Evolutionary conservation across 2,888 invertebrate species (phyloP), one percentile per base, ranked within the genome.

Genomic region (Zonitis immaculata): DNA sequence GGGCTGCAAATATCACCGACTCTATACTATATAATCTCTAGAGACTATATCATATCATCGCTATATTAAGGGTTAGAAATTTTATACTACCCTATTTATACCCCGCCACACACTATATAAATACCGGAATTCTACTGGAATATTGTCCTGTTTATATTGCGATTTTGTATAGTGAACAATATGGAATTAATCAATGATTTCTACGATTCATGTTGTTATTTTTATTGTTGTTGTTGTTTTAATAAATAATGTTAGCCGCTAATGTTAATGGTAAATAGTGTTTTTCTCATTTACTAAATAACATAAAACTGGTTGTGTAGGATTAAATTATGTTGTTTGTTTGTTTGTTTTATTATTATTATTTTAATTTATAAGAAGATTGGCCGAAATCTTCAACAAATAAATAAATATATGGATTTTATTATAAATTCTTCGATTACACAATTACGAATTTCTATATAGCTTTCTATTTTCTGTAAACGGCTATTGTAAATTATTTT

Each of bases 1-100:
- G 75, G 74, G 82, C 77, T 82, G 80, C 81, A 84, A 84, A 83
- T 84, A 83, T 82, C 83, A 84, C 79, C 82, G 83, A 81, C 80
- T 83, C 79, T 79, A 78, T 79, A n/a, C n/a, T n/a, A n/a, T n/a
- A n/a, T 78, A 77, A 9, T 55, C 78, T 81, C 73, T 69, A 76
- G 80, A 81, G 82, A 72, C 75, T n/a, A n/a, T 74, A 76, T 77
- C 77, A 57, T 74, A 57, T 75, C 69, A 77, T 76, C 75, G 75
- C 75, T 77, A 78, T 78, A 78, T 67, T n/a, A n/a, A 32, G 32
- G 32, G 32, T 32, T 32, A 8, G 32, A 8, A 14, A 32, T 32
- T 32, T 32, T 25, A 25, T 6, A 25, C 25, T 4, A 14, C 6
- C 12, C 30, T 32, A 14, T 14, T 12, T 30, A n/a, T 6, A 12